Conservation (phyloP, 2,888 invertebrate genomes). For the Yponomeuta plumbellus region DNA sequence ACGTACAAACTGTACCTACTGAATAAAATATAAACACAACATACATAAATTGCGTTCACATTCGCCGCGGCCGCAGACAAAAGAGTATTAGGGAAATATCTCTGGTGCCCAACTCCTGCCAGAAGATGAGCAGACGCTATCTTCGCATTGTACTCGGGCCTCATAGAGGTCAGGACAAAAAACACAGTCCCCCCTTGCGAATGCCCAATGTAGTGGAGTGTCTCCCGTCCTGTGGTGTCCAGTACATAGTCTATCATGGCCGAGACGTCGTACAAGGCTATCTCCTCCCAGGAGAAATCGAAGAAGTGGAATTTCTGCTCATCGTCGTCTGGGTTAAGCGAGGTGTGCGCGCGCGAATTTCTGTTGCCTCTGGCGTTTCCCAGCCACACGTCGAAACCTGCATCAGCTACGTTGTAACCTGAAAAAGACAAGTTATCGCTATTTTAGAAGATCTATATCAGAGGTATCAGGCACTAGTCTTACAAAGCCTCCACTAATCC, state of each 20-base stretch:
- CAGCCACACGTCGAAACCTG: constrained; percentile 87
- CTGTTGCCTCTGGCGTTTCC: constrained; percentile 88
- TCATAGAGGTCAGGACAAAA: constrained; percentile 43
- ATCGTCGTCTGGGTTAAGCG: constrained; percentile 40
- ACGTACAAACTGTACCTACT: too few relatives aligned
- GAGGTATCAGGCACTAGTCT: too few relatives aligned
- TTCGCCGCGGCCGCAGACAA: constrained; percentile 28
- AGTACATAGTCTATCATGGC: constrained; percentile 57
- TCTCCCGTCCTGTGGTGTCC: constrained; percentile 33
- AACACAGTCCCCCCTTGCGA: constrained; percentile 62
- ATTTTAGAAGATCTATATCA: background rate
- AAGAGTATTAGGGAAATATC: constrained; percentile 37
- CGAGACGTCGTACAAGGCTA: constrained; percentile 49
- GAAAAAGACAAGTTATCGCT: background rate
- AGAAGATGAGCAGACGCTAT: constrained; percentile 49
- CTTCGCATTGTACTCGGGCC: constrained; percentile 49
- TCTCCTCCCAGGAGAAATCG: constrained; percentile 57
- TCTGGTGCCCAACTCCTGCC: constrained; percentile 51
- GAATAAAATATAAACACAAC: constrained; percentile 29
- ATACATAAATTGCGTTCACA: constrained; percentile 47
- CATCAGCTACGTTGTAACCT: constrained; percentile 82
- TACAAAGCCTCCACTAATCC: too few relatives aligned
- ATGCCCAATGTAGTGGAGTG: constrained; percentile 59
- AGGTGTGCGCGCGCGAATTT: constrained; percentile 78
- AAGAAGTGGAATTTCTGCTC: constrained; percentile 42